Base-by-base conservation (phyloP, 2,888 invertebrate species). In the Drosophila tanythrix region DNA sequence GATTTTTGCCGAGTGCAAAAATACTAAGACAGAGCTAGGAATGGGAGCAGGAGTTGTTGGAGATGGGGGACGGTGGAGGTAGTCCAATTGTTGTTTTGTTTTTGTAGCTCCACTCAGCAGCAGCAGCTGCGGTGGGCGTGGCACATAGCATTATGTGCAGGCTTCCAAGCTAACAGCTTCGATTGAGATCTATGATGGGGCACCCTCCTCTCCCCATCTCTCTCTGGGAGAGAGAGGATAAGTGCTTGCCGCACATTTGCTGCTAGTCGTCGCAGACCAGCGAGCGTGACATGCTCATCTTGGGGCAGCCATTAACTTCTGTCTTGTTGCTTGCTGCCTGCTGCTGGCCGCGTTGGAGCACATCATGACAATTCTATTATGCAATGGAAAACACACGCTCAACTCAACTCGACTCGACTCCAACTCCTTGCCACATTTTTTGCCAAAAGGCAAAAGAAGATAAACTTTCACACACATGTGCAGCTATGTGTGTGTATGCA, bases 251-350 rank as follows among this genome's bases (percentile, higher is more conserved):
- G 74, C 87, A 84, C 67, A 70, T 58, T 68, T 69, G 75, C 59
- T 56, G 27, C n/a, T 79, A 62, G 57, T 71, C 86, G 85, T 86
- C 82, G 79, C 87, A 86, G 90, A 75, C 75, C 88, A 88, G 86
- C 83, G 86, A 88, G 87, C 87, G 81, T 88, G 88, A 88, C 87
- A 89, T 89, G 81, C 81, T 81, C 81, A 87, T 88, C 85, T 76
- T 76, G 72, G 75, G 71, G 70, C 75, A 70, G 74, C 74, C 83
- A 82, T 81, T 80, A 80, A 79, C 79, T 80, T 81, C 81, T 77
- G 79, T 63, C 46, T 25, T 46, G 46, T 46, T 46, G 46, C 46
- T 46, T 27, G 25, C 8, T 46, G 46, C 46, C 46, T 25, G 46
- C 25, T 78, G 81, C 71, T 79, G 70, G 76, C 78, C 80, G 78